Base-by-base conservation (phyloP, 2,888 invertebrate genomes). In the Acanthosepion esculentum region DNA sequence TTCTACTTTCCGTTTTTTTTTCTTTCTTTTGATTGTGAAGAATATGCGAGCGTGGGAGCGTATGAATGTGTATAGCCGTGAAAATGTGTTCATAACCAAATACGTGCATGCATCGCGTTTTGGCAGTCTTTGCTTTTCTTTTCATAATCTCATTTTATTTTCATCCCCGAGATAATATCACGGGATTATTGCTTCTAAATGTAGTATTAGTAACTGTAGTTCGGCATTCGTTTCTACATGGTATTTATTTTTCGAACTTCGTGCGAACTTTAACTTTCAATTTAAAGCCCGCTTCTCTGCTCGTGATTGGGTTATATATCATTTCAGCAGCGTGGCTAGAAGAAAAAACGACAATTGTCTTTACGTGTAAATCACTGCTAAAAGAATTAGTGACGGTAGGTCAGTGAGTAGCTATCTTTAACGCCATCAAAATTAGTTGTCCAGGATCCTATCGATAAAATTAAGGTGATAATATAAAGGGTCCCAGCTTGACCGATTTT, bases 401-500 rank as follows among this genome's bases (percentile, higher is more conserved):
- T n/a, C n/a, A 78, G n/a, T n/a, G n/a, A n/a, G 78, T 78, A 78
- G n/a, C 23, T 18, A 78, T 78, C 78, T 33, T 78, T n/a, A n/a
- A n/a, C n/a, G n/a, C 1, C 12, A 78, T 78, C n/a, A 78, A 78
- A 78, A 78, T 5, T 78, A 78, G 33, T 78, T 78, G 78, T 78
- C 78, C 78, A 78, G 33, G 78, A 78, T 78, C 33, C 10, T n/a
- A 78, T 33, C 12, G n/a, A n/a, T 78, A 78, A n/a, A n/a, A 33
- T 18, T n/a, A 78, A n/a, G n/a, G n/a, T 78, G 78, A 78, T 15
- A 33, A n/a, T n/a, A n/a, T 78, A 78, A 78, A n/a, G n/a, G 78
- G 78, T 78, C 78, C 78, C 78, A 78, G 78, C 33, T n/a, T n/a
- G 78, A 78, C 78, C 78, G 78, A 78, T 78, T n/a, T 78, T n/a